Evolutionary conservation across 1,140 invertebrate genomes (phyloP), one percentile per base, ranked within the genome.

Genomic region (Sarcophaga peregrina): DNA sequence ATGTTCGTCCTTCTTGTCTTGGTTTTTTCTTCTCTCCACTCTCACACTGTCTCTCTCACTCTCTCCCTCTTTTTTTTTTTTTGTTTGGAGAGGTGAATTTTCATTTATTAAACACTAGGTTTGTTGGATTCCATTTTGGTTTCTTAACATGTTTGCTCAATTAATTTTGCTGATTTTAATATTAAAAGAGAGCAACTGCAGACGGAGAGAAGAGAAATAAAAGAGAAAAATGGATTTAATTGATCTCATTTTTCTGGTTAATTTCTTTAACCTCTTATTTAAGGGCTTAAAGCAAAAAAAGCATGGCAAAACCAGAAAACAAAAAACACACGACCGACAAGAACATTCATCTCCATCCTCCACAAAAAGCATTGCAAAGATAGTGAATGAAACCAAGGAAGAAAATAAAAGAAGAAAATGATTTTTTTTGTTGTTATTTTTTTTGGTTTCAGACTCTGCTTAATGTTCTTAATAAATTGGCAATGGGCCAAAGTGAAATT

Each of bases 251-350:
- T 78, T 78, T 78, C 75, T 78, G 75, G 75, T 78, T 78, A 78
- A 78, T 78, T 78, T 78, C 47, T 78, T 78, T 78, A 78, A 78
- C 75, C 75, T 78, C 75, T 78, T 78, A 78, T 78, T 78, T 50
- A 78, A 50, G 75, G 75, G 75, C 50, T 78, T 78, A 78, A 10
- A 46, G 17, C 46, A 50, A n/a, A 17, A 76, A 37, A 17, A 25
- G 68, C 20, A 37, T 37, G 25, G 25, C 25, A 37, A 4, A 37
- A 10, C 68, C 9, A 25, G 25, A 10, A 73, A 45, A 46, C 0
- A 74, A 15, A 47, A n/a, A 52, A 20, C 8, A 25, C n/a, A 50
- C n/a, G 17, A 78, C 47, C 17, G 7, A 48, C 74, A 76, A 52
- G 47, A 25, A 25, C 62, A 72, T 72, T 25, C n/a, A 72, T 25